Evolutionary conservation across 2,113 vertebrate genomes (phyloP).

Genomic region (Lycaon pictus): DNA sequence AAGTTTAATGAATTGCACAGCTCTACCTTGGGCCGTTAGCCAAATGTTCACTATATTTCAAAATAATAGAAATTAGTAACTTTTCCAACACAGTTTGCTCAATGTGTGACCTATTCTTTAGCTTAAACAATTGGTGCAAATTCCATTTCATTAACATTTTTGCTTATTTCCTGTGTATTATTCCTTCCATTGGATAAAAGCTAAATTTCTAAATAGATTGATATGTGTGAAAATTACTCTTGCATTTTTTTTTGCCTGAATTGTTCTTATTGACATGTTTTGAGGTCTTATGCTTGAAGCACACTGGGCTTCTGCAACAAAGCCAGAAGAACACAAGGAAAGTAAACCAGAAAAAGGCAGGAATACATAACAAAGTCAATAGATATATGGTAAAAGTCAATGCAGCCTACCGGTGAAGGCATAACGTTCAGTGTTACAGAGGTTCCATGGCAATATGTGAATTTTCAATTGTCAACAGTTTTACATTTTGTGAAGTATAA

Average conservation of each 20-base stretch:
- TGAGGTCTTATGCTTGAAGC: neutral
- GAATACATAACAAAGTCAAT: neutral
- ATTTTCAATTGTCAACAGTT: neutral
- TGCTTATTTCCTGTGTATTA: constrained; percentile 10
- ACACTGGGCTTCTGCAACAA: neutral
- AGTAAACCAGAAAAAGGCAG: neutral
- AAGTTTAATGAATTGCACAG: neutral
- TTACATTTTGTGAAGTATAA: neutral
- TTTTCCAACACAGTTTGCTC: neutral
- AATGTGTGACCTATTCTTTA: neutral
- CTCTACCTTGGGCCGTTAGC: neutral
- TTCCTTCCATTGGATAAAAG: constrained; percentile 10
- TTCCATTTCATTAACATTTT: constrained; percentile 17
- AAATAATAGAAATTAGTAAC: neutral
- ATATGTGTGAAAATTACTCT: neutral
- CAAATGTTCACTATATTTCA: neutral
- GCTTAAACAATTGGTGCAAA: neutral
- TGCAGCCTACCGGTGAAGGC: neutral
- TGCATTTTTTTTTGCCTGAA: neutral
- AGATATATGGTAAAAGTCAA: neutral
- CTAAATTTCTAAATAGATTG: neutral
- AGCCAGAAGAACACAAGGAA: neutral
- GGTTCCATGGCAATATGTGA: neutral
- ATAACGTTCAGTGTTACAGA: neutral
- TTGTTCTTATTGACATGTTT: neutral